phyloP scores from a whole-genome alignment of 2,888 invertebrate species.

The Terebella lapidaria region DNA sequence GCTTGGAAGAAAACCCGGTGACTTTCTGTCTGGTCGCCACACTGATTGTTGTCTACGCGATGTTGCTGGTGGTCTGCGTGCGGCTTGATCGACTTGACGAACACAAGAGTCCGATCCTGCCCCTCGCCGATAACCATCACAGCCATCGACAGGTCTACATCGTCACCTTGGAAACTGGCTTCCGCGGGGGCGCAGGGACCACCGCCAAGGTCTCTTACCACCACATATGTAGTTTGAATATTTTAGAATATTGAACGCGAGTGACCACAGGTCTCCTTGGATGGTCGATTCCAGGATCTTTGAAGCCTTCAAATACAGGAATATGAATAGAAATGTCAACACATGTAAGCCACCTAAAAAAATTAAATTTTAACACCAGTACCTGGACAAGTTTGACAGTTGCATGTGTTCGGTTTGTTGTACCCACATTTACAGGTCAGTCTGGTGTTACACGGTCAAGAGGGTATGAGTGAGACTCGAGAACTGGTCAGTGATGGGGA shows the following conservation, averaged over 20 bases:
- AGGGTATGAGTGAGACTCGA: constrained; percentile 53
- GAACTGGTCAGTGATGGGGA: constrained; percentile 42
- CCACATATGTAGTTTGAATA: no score
- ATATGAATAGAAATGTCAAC: no score
- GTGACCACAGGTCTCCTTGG: no score
- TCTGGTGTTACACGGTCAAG: constrained; percentile 53
- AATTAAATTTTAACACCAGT: no score
- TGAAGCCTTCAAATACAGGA: no score
- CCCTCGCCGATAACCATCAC: constrained; percentile 43
- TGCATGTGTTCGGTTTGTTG: no score
- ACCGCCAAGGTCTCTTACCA: constrained; percentile 52
- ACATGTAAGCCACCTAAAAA: no score
- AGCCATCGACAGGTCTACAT: constrained; percentile 47
- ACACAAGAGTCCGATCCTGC: constrained; percentile 34
- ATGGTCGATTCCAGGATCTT: no score
- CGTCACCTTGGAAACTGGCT: constrained; percentile 50
- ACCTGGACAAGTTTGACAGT: no score
- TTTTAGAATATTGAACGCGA: no score
- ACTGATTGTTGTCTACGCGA: constrained; percentile 34
- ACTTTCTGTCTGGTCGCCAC: constrained; percentile 32
- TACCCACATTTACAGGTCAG: constrained; percentile 44
- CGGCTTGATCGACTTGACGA: constrained; percentile 35
- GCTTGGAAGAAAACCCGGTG: constrained; percentile 38
- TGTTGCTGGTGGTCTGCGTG: constrained; percentile 34
- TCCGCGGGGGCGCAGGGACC: constrained; percentile 46